Percentiles rank a stretch among this genome's conserved stretches.
phyloP scores from a whole-genome alignment of 2,888 invertebrate species.

The Gastracanthus pulcherrimus region DNA sequence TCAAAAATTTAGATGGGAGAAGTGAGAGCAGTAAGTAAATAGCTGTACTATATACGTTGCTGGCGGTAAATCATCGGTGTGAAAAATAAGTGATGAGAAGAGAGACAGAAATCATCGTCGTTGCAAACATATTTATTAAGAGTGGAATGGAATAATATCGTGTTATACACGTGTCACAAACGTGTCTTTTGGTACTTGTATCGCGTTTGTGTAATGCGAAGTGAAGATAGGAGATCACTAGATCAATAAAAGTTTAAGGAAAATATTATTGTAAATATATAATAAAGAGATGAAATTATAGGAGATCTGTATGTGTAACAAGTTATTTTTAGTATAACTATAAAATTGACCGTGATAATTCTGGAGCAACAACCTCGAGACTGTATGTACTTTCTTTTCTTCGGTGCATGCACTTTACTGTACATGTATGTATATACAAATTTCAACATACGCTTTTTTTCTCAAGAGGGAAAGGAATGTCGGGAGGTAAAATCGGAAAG shows the following conservation, averaged over 20 bases:
- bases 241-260: neutral
- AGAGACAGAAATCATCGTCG: neutral
- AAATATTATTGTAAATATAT: neutral
- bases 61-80: neutral
- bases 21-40: too few species aligned
- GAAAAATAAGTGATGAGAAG: neutral
- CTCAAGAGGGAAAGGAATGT: neutral
- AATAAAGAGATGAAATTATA: neutral
- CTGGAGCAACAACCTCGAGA: constrained; percentile 50
- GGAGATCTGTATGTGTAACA: neutral
- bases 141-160: constrained; percentile 3
- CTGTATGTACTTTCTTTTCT: constrained; percentile 6
- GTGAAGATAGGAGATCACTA: neutral
- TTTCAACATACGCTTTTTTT: neutral
- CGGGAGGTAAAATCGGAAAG: neutral
- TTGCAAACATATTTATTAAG: neutral
- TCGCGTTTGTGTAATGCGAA: neutral
- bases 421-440: neutral
- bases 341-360: constrained; percentile 33
- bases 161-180: neutral
- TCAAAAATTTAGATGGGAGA: too few species aligned
- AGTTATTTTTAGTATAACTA: constrained; percentile 44
- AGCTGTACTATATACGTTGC: too few species aligned
- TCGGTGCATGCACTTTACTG: neutral
- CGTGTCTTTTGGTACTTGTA: neutral